Conservation (phyloP, 2,888 invertebrate genomes). For the Amphipyra tragopoginis region DNA sequence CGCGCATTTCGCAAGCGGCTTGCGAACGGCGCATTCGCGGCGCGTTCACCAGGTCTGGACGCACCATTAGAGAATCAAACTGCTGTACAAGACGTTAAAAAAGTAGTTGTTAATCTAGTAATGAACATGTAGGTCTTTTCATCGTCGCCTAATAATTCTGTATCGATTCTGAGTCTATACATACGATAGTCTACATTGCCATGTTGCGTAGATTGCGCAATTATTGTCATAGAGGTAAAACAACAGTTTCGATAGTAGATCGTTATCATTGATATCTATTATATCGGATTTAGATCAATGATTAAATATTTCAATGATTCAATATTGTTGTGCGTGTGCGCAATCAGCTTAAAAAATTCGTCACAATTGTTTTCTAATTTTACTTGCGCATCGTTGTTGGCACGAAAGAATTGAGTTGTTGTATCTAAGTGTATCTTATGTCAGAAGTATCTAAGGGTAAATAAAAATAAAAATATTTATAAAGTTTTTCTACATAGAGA, state of each 20-base stretch:
- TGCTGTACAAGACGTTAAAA: no score
- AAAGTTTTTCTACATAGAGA: no score
- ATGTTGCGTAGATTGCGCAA: constrained; percentile 30
- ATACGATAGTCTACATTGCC: constrained; percentile 14
- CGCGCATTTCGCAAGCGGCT: no score
- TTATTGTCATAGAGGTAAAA: constrained; percentile 23
- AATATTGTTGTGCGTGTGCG: constrained; percentile 3
- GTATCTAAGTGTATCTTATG: no score
- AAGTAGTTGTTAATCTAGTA: no score
- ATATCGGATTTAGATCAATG: constrained; percentile 37
- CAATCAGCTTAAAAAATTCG: constrained; percentile 37
- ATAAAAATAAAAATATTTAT: no score
- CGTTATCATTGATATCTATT: constrained; percentile 42
- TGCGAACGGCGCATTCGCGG: no score
- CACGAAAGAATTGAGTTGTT: no score
- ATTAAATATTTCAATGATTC: constrained; percentile 28
- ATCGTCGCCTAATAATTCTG: background rate
- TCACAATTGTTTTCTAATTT: background rate
- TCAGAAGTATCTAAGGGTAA: no score
- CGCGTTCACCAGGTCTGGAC: no score
- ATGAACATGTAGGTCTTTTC: background rate
- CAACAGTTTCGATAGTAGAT: constrained; percentile 38
- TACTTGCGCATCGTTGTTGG: no score
- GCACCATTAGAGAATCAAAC: no score
- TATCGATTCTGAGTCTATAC: background rate